Conservation (phyloP, 2,113 vertebrate species). For the Malurus elegans region DNA sequence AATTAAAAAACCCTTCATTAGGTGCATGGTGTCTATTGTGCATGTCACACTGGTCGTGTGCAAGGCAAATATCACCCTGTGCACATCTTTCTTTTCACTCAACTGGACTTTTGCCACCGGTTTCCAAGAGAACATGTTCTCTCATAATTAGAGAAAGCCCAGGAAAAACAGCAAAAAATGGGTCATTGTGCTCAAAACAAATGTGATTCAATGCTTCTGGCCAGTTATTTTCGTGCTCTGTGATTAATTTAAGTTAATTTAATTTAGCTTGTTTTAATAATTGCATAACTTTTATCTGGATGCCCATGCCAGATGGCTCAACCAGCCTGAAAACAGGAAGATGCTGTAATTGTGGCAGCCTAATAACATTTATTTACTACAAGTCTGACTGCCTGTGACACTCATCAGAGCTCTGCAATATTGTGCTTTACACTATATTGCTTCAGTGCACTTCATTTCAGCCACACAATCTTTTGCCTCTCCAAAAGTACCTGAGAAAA, state of each 20-base stretch:
- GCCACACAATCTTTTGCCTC: background rate
- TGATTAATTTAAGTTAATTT: slow-evolving; percentile 68
- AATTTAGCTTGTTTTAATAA: slow-evolving; percentile 67
- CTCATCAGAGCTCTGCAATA: background rate
- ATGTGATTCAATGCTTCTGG: slow-evolving; percentile 18
- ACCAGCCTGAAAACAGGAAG: slow-evolving; percentile 46
- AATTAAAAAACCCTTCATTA: background rate
- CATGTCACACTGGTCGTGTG: background rate
- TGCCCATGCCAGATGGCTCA: slow-evolving; percentile 26
- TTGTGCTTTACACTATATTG: background rate
- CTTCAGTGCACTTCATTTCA: background rate
- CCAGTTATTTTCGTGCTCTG: slow-evolving; percentile 2
- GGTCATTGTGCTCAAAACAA: slow-evolving; percentile 35
- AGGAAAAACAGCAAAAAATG: slow-evolving; percentile 42
- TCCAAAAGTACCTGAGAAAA: background rate
- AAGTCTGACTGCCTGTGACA: background rate
- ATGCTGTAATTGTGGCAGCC: slow-evolving; percentile 18
- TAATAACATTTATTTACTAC: slow-evolving; percentile 57
- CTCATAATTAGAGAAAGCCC: slow-evolving; percentile 27
- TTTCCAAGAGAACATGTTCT: background rate
- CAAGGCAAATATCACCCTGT: background rate
- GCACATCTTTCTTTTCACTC: background rate
- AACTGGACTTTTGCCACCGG: background rate
- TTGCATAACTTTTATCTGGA: slow-evolving; percentile 40
- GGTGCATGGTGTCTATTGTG: background rate